A percentile compares a stretch with the other conserved stretches of the same genome.
Evolutionary conservation across 1,140 invertebrate species (phyloP).

Genomic region (Nephila pilipes): DNA sequence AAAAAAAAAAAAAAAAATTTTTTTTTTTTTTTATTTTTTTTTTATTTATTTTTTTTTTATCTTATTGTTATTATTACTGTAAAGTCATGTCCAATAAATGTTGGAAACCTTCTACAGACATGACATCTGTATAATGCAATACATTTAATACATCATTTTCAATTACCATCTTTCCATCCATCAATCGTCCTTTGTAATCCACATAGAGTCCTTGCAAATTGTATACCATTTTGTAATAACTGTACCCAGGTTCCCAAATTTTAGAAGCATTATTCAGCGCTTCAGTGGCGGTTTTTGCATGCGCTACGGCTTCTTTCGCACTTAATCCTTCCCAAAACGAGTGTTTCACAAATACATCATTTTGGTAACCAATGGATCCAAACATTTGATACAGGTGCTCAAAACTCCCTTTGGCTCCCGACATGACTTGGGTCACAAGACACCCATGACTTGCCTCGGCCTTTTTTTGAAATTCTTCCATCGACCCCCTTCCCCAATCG

Average conservation of each 20-base stretch:
- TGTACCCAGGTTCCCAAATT: constrained; percentile 58
- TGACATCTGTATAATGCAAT: constrained; percentile 19
- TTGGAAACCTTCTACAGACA: constrained; percentile 35
- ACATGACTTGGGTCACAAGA: constrained; percentile 8
- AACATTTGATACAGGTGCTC: constrained; percentile 50
- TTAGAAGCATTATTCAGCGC: neutral
- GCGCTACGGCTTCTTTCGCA: neutral
- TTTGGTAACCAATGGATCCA: neutral
- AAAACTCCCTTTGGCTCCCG: constrained; percentile 37
- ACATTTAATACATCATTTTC: constrained; percentile 40
- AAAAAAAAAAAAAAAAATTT: constrained; percentile 31
- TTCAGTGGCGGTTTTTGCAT: neutral
- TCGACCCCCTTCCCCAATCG: neutral
- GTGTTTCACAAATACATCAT: neutral
- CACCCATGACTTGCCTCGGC: neutral
- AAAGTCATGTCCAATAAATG: neutral
- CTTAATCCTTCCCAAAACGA: constrained; percentile 34
- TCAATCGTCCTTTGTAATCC: constrained; percentile 37
- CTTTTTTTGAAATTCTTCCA: neutral
- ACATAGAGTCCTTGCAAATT: neutral
- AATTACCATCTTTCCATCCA: constrained; percentile 25
- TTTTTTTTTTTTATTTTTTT: constrained; percentile 5
- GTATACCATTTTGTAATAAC: constrained; percentile 14
- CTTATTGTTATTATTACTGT: neutral
- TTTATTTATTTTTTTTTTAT: neutral